Conservation (phyloP, 2,113 vertebrate species). For the Lampris incognitus region DNA sequence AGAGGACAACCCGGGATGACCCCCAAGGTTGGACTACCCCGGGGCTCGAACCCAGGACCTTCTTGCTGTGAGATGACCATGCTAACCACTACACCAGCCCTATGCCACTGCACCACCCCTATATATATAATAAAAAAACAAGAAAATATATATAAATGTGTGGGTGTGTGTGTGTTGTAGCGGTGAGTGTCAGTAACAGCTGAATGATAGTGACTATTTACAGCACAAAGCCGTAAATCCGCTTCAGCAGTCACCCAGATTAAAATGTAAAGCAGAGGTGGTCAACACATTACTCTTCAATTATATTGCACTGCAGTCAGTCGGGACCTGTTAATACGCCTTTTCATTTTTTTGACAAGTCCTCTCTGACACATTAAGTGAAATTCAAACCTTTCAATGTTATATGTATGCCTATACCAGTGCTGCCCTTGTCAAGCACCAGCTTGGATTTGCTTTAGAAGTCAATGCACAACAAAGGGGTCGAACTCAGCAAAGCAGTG, state of each 20-base stretch:
- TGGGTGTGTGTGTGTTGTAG: too few relatives aligned
- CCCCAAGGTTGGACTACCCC: too few relatives aligned
- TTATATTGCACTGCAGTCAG: conserved; percentile 29
- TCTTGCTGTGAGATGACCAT: too few relatives aligned
- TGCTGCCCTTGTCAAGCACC: conserved; percentile 22
- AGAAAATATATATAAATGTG: too few relatives aligned
- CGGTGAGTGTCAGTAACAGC: not conserved
- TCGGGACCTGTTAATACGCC: conserved; percentile 6
- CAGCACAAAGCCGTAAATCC: conserved; percentile 32
- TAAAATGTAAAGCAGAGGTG: conserved; percentile 25
- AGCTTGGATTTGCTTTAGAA: conserved; percentile 40
- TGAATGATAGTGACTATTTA: conserved; percentile 32
- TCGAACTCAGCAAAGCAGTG: not conserved
- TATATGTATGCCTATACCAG: conserved; percentile 40
- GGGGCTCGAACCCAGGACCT: too few relatives aligned
- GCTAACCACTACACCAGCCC: too few relatives aligned
- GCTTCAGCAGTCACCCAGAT: conserved; percentile 14
- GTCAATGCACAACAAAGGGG: conserved; percentile 10
- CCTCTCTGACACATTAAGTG: conserved; percentile 5
- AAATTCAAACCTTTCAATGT: conserved; percentile 16
- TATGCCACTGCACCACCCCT: too few relatives aligned
- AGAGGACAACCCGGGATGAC: too few relatives aligned
- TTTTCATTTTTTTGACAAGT: conserved; percentile 10
- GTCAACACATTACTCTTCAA: conserved; percentile 56
- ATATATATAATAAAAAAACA: too few relatives aligned